Percentiles rank a stretch among this genome's conserved stretches.
phyloP scores from a whole-genome alignment of 2,797 vertebrate species.

The Micromesistius poutassou region DNA sequence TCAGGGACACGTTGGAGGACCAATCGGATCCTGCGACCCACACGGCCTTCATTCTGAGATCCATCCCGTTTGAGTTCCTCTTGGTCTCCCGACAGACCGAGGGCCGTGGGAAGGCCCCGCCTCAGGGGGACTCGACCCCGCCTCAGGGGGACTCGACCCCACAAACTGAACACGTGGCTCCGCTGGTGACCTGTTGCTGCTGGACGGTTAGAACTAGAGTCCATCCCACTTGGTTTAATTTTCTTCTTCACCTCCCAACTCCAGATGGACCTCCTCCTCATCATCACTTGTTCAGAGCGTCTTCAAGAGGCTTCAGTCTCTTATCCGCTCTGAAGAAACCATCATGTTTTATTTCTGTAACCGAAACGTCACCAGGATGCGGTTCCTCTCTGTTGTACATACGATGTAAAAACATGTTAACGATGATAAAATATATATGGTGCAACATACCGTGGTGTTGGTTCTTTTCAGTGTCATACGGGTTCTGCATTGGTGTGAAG shows the following conservation, averaged over 20 bases:
- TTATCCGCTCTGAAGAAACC: neutral
- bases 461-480: neutral
- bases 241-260: neutral
- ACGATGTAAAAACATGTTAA: neutral
- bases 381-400: neutral
- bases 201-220: neutral
- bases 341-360: neutral
- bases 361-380: neutral
- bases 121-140: no score
- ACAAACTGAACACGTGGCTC: neutral
- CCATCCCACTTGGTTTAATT: neutral
- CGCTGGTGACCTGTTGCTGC: neutral
- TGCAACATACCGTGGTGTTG: neutral
- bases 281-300: neutral
- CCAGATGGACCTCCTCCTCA: neutral
- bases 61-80: neutral
- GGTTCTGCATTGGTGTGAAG: neutral
- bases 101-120: no score
- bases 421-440: neutral
- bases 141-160: no score
- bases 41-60: neutral
- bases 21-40: neutral
- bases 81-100: neutral
- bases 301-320: neutral
- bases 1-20: neutral